Percentiles rank a stretch among this genome's conserved stretches.
phyloP scores from a whole-genome alignment of 2,113 vertebrate genomes.

The Aegithalos caudatus region DNA sequence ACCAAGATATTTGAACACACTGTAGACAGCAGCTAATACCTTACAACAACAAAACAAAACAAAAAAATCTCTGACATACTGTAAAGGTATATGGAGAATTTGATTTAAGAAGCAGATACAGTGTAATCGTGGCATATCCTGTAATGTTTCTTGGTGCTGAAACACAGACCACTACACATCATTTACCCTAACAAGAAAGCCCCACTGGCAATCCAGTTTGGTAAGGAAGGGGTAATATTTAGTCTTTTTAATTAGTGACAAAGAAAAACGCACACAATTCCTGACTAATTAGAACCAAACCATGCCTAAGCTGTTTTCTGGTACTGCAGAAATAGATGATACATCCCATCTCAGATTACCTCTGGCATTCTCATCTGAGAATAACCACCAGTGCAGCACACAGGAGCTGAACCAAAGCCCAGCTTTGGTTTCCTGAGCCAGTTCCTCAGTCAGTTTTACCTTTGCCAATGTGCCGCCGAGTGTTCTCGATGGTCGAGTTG shows the following conservation, averaged over 20 bases:
- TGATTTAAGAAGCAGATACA: background rate
- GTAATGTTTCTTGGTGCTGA: background rate
- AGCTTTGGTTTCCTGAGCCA: too few relatives aligned
- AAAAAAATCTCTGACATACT: background rate
- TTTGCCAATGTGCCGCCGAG: constrained; percentile 93
- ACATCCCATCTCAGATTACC: background rate
- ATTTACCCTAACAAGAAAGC: background rate
- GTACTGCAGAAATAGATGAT: background rate
- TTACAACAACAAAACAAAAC: background rate
- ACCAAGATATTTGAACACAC: background rate
- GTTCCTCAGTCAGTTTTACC: constrained; percentile 80
- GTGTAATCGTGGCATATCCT: background rate
- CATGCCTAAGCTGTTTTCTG: background rate
- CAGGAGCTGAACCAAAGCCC: background rate
- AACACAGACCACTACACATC: background rate
- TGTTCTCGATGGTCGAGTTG: constrained; percentile 96
- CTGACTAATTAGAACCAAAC: background rate
- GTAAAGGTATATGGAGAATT: background rate
- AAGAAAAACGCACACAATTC: background rate
- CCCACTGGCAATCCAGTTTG: background rate
- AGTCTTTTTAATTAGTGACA: background rate
- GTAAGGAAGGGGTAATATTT: background rate
- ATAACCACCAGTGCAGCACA: background rate
- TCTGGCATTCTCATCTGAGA: background rate
- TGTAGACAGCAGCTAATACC: background rate